These are phyloP conservation scores for Echiichthys vipera DNA, from an alignment of 2,797 vertebrate species.

Conservation along the genomic window DNA sequence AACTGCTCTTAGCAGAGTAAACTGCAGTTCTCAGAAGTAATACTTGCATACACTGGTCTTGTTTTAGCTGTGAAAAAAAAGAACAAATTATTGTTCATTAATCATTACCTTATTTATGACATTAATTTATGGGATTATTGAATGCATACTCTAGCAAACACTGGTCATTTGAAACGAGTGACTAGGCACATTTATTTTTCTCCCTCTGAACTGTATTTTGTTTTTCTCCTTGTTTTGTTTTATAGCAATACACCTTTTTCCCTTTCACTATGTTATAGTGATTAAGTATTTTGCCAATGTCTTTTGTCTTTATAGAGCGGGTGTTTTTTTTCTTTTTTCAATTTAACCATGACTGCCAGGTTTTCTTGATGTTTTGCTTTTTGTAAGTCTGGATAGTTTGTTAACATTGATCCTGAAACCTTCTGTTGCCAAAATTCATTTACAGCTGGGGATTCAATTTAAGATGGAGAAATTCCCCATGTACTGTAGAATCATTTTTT, in stretches of 20 bases:
- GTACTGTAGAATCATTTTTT: constrained; percentile 45
- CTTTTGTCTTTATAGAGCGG: constrained; percentile 68
- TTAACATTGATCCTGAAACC: constrained; percentile 71
- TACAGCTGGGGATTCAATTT: constrained; percentile 58
- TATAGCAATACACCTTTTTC: constrained; percentile 74
- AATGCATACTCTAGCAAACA: constrained; percentile 71
- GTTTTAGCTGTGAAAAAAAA: constrained; percentile 81
- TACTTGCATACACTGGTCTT: constrained; percentile 81
- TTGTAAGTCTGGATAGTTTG: constrained; percentile 64
- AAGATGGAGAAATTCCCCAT: constrained; percentile 52
- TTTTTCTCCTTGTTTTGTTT: constrained; percentile 64
- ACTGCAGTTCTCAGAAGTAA: constrained; percentile 64
- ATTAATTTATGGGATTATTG: constrained; percentile 83
- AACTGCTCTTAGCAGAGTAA: constrained; percentile 59
- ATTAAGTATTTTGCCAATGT: constrained; percentile 78
- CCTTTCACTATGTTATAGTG: constrained; percentile 68
- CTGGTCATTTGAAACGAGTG: constrained; percentile 72
- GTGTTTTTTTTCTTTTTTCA: constrained; percentile 41
- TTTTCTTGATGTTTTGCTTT: constrained; percentile 73
- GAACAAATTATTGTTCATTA: constrained; percentile 81
- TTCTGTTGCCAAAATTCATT: constrained; percentile 78
- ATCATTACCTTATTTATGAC: constrained; percentile 83
- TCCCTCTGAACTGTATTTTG: constrained; percentile 69
- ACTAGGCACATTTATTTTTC: constrained; percentile 70
- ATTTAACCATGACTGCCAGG: constrained; percentile 80